Conservation (phyloP, 2,113 vertebrate genomes). For the Miniopterus natalensis region DNA sequence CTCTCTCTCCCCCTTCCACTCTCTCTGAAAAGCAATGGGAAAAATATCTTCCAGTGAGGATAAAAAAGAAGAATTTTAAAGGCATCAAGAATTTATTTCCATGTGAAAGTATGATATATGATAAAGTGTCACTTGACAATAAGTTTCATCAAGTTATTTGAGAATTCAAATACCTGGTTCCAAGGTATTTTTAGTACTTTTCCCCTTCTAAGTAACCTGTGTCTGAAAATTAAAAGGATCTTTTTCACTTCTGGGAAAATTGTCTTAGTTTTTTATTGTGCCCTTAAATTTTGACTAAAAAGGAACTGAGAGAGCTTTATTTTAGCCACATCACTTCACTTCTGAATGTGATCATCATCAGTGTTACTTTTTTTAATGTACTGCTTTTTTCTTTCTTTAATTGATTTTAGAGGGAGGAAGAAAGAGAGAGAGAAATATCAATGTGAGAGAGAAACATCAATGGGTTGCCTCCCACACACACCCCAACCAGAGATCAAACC, state of each 20-base stretch:
- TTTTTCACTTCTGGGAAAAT: not conserved
- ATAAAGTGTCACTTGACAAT: not conserved
- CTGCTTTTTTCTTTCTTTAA: not conserved
- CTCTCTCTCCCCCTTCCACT: not conserved
- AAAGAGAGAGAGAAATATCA: no score
- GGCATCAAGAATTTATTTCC: conserved; percentile 28
- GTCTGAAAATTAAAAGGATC: not conserved
- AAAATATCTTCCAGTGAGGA: no score
- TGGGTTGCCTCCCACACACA: no score
- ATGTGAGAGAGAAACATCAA: no score
- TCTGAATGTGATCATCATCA: not conserved
- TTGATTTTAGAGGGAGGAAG: no score
- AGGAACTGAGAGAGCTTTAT: not conserved
- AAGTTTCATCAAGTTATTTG: not conserved
- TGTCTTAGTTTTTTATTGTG: not conserved
- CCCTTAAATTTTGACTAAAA: not conserved
- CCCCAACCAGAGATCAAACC: no score
- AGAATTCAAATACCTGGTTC: not conserved
- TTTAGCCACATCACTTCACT: not conserved
- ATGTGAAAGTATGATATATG: not conserved
- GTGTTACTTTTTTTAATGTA: not conserved
- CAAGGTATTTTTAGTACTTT: not conserved
- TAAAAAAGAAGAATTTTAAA: not conserved
- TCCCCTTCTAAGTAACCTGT: not conserved
- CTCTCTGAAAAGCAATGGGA: not conserved